A percentile compares a stretch with the other conserved stretches of the same genome.
phyloP scores from a whole-genome alignment of 2,888 invertebrate species.

The Hirtodrosophila histrioides region DNA sequence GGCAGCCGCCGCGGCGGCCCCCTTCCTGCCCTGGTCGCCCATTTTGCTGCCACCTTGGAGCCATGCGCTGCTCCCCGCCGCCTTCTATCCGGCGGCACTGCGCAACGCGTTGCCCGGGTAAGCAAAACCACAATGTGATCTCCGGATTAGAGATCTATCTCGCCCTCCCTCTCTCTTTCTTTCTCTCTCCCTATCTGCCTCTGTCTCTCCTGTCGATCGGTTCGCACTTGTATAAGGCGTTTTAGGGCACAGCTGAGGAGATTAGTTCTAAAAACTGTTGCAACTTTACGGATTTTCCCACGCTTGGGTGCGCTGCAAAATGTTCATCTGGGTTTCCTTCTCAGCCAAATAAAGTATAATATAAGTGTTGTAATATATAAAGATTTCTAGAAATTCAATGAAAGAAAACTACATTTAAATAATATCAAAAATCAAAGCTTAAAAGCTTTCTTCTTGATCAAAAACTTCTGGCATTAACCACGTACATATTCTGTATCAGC shows the following conservation, averaged over 20 bases:
- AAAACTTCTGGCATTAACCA: too few species aligned
- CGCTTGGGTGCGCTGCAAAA: background rate
- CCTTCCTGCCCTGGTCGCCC: conserved; percentile 90
- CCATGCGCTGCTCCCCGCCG: conserved; percentile 88
- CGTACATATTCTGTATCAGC: too few species aligned
- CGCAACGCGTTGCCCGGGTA: conserved; percentile 91
- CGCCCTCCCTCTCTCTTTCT: background rate
- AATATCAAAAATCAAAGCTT: too few species aligned
- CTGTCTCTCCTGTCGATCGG: background rate
- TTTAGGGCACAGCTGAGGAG: background rate
- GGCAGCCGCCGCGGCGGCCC: conserved; percentile 88
- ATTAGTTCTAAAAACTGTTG: conserved; percentile 3
- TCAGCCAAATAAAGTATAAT: too few species aligned
- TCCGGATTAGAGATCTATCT: background rate
- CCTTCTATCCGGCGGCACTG: conserved; percentile 89
- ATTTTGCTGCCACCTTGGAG: conserved; percentile 90
- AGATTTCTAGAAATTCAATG: too few species aligned
- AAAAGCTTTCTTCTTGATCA: too few species aligned
- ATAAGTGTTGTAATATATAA: too few species aligned
- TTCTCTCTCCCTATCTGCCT: background rate
- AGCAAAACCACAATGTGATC: conserved; percentile 76
- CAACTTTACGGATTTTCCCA: conserved; percentile 6
- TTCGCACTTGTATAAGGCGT: background rate
- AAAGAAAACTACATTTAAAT: too few species aligned
- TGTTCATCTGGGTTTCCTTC: too few species aligned